These are phyloP conservation scores for Hemiprocne comata DNA, from an alignment of 2,113 vertebrate genomes.

Conservation along the genomic window DNA sequence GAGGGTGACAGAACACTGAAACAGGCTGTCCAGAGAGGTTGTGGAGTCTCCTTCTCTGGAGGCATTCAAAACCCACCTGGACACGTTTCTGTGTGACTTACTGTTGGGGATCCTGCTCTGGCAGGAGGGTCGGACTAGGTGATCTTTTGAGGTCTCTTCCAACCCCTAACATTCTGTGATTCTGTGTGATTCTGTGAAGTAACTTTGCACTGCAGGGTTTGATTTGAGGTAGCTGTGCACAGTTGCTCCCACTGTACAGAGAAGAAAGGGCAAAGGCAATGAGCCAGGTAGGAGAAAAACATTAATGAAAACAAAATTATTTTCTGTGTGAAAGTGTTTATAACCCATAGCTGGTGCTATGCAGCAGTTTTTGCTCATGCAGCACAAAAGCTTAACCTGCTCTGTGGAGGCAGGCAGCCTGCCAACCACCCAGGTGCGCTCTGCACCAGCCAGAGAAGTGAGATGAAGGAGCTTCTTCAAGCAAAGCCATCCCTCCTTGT, in stretches of 20 bases:
- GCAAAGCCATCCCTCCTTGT: background rate
- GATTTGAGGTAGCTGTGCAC: background rate
- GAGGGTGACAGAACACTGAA: too few species aligned
- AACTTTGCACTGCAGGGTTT: background rate
- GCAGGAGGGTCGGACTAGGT: too few species aligned
- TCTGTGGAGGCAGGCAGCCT: background rate
- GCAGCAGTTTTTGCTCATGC: background rate
- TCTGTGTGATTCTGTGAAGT: background rate
- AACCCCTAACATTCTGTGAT: too few species aligned
- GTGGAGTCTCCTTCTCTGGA: too few species aligned
- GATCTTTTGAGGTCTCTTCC: too few species aligned
- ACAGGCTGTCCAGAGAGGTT: too few species aligned
- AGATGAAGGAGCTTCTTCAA: background rate
- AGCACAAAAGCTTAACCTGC: background rate
- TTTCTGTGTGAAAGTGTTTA: background rate
- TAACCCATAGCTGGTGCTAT: background rate
- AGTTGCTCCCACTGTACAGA: background rate
- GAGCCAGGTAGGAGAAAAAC: background rate
- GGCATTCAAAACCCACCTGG: too few species aligned
- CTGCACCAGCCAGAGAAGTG: background rate
- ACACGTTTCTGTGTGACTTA: too few species aligned
- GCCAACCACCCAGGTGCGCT: background rate
- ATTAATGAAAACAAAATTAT: background rate
- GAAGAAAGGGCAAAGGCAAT: background rate
- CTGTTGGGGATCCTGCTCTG: too few species aligned